Evolutionary conservation across 2,888 invertebrate species (phyloP), one percentile per base, ranked within the genome.

Genomic region (Coronaproctus castanopsis): DNA sequence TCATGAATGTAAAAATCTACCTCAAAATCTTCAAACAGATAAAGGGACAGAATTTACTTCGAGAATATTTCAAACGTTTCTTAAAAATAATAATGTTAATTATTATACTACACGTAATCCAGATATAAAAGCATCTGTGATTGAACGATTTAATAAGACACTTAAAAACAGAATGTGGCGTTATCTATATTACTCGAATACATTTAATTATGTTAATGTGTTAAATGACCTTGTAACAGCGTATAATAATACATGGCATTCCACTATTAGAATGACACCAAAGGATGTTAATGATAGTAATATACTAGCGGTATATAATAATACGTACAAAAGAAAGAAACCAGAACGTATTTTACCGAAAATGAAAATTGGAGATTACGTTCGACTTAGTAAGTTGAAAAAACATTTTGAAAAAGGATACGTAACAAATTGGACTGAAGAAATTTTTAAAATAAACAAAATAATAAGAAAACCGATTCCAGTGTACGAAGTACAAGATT

Each of bases 81-180:
- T 65, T 18, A 62, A 62, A 22, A 20, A 61, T 20, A 57, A 64
- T n/a, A 61, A 50, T 24, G 57, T 48, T 66, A 64, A 19, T n/a
- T n/a, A n/a, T 63, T 66, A 66, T 53, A 63, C 64, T 0, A 65
- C 67, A 0, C 58, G 65, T 3, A 66, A 68, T 62, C 60, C 57
- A 1, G 66, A 68, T 24, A 65, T 65, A 2, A 70, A 70, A 63
- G 66, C 67, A 1, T 59, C 65, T 1, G 57, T 70, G 2, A 64
- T 67, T 5, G 70, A 70, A 62, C 57, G 70, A 18, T 68, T 67
- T 20, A 64, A 67, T 57, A 59, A 67, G 51, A 69, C 67, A 2
- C 52, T 69, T 19, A 68, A 67, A 60, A 62, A 62, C 3, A 64
- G 61, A 59, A 64, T 69, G 63, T 68, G 63, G 62, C 62, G 63